A percentile compares a stretch with the other conserved stretches of the same genome.
phyloP scores from a whole-genome alignment of 23 tunicate genomes.

The Pegea sp. region DNA sequence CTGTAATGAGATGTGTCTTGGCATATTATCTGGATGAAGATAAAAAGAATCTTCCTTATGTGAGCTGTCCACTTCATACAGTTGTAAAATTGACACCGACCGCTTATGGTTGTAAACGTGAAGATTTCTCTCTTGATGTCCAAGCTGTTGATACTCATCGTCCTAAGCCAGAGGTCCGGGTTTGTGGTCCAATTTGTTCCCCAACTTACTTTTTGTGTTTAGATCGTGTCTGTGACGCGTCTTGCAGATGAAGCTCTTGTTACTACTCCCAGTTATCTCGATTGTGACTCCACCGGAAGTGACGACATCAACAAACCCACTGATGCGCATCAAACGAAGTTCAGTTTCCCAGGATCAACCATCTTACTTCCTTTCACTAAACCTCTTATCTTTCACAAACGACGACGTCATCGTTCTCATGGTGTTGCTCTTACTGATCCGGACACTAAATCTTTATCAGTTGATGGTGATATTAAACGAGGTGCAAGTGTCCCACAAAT shows the following conservation, averaged over 20 bases:
- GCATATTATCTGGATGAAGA: slow-evolving; percentile 15
- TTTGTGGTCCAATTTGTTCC: neutral
- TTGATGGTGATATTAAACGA: too few relatives aligned
- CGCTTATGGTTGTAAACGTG: slow-evolving; percentile 14
- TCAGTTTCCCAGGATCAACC: neutral
- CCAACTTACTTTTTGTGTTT: neutral
- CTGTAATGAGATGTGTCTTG: slow-evolving; percentile 18
- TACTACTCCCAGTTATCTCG: neutral
- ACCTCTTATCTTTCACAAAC: neutral
- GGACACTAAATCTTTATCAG: too few relatives aligned
- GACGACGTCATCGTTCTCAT: neutral
- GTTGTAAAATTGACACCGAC: slow-evolving; percentile 14
- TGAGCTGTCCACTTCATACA: slow-evolving; percentile 13
- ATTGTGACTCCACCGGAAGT: neutral
- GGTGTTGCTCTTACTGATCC: too few relatives aligned
- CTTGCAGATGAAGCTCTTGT: neutral
- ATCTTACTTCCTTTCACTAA: neutral
- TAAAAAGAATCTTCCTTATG: slow-evolving; percentile 7
- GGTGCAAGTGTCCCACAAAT: too few relatives aligned
- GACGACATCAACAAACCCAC: neutral
- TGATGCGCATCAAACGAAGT: neutral
- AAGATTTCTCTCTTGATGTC: slow-evolving; percentile 6
- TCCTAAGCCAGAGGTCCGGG: slow-evolving; percentile 4
- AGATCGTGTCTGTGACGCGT: neutral
- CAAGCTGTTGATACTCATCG: slow-evolving; percentile 13